Evolutionary conservation across 2,797 vertebrate species (phyloP), one percentile per base, ranked within the genome.

Genomic region (Danio kyathit): DNA sequence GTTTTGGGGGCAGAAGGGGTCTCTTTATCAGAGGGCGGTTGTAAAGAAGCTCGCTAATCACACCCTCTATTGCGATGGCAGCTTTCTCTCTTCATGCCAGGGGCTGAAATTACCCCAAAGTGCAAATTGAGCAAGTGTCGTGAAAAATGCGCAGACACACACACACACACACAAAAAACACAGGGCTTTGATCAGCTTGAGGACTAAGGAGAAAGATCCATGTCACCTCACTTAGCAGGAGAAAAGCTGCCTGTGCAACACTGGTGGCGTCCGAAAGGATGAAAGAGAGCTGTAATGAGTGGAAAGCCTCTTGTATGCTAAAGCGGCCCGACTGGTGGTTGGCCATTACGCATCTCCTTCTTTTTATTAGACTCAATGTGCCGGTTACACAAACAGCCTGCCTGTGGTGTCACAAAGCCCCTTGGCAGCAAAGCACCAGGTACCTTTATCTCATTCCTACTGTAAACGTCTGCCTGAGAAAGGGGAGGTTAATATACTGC

Each of bases 1-100:
- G 80, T 85, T 82, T 85, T 90, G 64, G 84, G 83, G 89, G 84
- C 5, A 29, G 85, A 79, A 67, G 87, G 82, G 83, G 49, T 77
- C 73, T 29, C 29, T 87, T 88, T 87, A 86, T 83, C 79, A 63
- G 72, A 79, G 64, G 46, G 84, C 86, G 81, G 85, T 87, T 88
- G 87, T 90, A 92, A 92, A 92, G 88, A 89, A 87, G 79, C 89
- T 90, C 83, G 84, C 89, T 93, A 93, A 93, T 93, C 91, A 88
- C 89, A 86, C 86, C 89, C 89, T 83, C 87, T 86, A 90, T 90
- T 88, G 89, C 87, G 87, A 85, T 88, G 87, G 89, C 89, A 88
- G 88, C 89, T 88, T 88, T 90, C 90, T 83, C 76, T 84, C 81
- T 74, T 52, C 69, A 66, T 44, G 29, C 66, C 63, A 57, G 73